These are phyloP conservation scores for Bursaphelenchus mucronatus DNA, from an alignment of 1,140 invertebrate genomes.

Conservation along the genomic window DNA sequence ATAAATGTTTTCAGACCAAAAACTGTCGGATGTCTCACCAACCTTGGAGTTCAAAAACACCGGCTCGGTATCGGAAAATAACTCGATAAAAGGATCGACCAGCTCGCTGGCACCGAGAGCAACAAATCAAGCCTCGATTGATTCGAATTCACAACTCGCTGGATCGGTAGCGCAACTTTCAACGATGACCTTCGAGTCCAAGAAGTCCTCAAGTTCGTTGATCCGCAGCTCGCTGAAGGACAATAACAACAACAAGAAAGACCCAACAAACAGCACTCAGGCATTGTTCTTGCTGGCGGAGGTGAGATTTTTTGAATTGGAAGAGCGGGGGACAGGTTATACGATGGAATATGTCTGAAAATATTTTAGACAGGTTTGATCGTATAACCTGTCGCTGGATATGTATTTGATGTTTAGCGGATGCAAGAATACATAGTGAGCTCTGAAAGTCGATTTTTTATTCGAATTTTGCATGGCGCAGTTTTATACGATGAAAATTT, in stretches of 20 bases:
- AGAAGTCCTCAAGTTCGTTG: conserved; percentile 39
- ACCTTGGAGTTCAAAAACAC: conserved; percentile 40
- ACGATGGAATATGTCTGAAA: too few species aligned
- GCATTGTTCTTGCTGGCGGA: conserved; percentile 73
- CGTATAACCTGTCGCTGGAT: too few species aligned
- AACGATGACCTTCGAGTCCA: conserved; percentile 45
- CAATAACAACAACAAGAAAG: conserved; percentile 61
- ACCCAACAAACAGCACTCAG: conserved; percentile 68
- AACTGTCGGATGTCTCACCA: conserved; percentile 36
- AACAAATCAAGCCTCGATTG: not conserved
- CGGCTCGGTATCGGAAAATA: conserved; percentile 40
- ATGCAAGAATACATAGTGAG: too few species aligned
- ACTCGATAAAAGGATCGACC: conserved; percentile 51
- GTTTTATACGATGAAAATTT: too few species aligned
- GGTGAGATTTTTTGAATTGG: conserved; percentile 49
- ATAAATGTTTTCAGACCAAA: conserved; percentile 30
- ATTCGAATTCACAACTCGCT: conserved; percentile 21
- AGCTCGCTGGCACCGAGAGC: conserved; percentile 29
- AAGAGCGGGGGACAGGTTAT: not conserved
- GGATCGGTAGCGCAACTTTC: conserved; percentile 32
- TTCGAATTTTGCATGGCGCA: too few species aligned
- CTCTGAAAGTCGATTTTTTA: too few species aligned
- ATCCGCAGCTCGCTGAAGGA: conserved; percentile 59
- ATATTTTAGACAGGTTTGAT: too few species aligned
- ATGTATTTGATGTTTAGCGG: too few species aligned